Percentiles rank a stretch among this genome's conserved stretches.
Evolutionary conservation across 2,888 invertebrate species (phyloP).

Genomic region (Ornithoptera priamus): DNA sequence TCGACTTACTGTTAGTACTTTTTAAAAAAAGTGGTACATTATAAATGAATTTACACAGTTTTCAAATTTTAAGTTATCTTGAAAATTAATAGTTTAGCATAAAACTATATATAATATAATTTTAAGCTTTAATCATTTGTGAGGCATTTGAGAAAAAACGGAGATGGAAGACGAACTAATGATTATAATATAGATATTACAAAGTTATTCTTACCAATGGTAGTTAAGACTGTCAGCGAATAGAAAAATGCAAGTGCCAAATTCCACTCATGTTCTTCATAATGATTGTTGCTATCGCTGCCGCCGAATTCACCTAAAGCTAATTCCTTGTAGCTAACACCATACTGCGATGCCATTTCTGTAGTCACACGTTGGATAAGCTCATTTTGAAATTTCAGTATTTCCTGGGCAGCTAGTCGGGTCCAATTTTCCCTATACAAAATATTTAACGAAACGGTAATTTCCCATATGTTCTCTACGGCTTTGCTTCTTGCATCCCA

Average conservation of each 20-base stretch:
- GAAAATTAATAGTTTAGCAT: no score
- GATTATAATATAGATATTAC: no score
- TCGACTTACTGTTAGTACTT: no score
- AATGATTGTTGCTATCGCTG: constrained; percentile 64
- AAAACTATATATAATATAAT: no score
- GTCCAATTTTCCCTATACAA: constrained; percentile 95
- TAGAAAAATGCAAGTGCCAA: constrained; percentile 95
- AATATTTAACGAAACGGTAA: constrained; percentile 92
- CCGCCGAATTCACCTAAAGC: constrained; percentile 72
- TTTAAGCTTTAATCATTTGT: no score
- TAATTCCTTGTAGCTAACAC: constrained; percentile 76
- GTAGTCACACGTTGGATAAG: constrained; percentile 88
- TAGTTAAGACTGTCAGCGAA: constrained; percentile 95
- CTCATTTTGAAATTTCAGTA: constrained; percentile 91
- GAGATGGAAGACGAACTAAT: no score
- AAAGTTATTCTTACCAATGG: constrained; percentile 85
- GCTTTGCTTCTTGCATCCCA: constrained; percentile 80
- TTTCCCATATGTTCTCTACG: constrained; percentile 95
- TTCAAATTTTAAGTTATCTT: no score
- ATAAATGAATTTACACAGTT: no score
- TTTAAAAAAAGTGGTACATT: no score
- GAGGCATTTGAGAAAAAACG: no score
- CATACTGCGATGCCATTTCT: constrained; percentile 84
- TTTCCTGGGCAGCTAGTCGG: constrained; percentile 87
- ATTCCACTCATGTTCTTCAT: constrained; percentile 89